phyloP scores from a whole-genome alignment of 2,888 invertebrate genomes.

The Dryocosmus kuriphilus region DNA sequence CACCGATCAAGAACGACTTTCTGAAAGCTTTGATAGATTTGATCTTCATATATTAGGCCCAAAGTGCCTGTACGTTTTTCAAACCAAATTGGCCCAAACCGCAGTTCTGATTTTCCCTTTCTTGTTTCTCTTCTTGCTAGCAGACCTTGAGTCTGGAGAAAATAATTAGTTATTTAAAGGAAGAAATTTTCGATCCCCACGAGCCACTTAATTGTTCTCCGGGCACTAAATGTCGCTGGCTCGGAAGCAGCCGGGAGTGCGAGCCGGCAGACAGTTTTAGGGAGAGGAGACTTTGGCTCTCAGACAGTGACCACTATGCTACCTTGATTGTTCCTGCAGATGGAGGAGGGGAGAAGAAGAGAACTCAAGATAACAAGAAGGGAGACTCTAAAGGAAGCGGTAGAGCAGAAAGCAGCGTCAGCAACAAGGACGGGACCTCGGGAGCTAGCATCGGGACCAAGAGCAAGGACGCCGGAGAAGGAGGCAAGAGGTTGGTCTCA shows the following conservation, averaged over 20 bases:
- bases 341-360: conserved; percentile 76
- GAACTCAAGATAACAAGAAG: conserved; percentile 74
- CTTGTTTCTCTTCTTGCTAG: conserved; percentile 62
- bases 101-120: conserved; percentile 62
- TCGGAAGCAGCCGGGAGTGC: background rate
- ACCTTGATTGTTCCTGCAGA: conserved; percentile 76
- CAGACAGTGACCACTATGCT: conserved; percentile 72
- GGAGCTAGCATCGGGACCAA: conserved; percentile 78
- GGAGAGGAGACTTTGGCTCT: conserved; percentile 63
- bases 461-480: conserved; percentile 80
- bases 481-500: conserved; percentile 81
- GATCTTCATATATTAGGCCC: background rate
- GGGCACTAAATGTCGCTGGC: background rate
- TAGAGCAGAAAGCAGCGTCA: conserved; percentile 72
- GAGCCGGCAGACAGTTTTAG: conserved; percentile 53
- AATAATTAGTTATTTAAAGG: background rate
- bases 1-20: conserved; percentile 12
- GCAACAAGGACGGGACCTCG: conserved; percentile 68
- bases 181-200: background rate
- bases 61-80: background rate
- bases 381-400: conserved; percentile 76
- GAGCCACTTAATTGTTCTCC: conserved; percentile 1
- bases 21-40: background rate
- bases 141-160: conserved; percentile 30
- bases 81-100: conserved; percentile 48